Percentiles rank a stretch among this genome's conserved stretches.
These are phyloP conservation scores for Actinia tenebrosa DNA, from an alignment of 64 coral and sea anemone species.

Conservation along the genomic window DNA sequence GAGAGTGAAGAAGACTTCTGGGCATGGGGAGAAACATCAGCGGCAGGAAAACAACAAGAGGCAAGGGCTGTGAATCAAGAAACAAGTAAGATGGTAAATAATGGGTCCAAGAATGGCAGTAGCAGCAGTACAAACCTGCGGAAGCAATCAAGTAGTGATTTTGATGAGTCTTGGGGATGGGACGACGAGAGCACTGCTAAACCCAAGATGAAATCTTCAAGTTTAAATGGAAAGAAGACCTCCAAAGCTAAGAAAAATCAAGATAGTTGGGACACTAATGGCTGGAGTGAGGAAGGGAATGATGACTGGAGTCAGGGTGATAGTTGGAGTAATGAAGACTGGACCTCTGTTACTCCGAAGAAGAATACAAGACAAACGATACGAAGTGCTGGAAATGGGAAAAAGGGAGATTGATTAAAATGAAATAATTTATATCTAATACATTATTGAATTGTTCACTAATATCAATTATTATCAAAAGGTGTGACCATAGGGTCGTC, in stretches of 20 bases:
- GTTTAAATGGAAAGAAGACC: slow-evolving; percentile 25
- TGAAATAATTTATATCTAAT: neutral
- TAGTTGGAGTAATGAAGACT: slow-evolving; percentile 87
- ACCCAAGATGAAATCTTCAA: slow-evolving; percentile 1
- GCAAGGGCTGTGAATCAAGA: slow-evolving; percentile 14
- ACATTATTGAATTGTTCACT: too few relatives aligned
- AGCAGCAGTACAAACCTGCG: neutral
- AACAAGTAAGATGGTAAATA: neutral
- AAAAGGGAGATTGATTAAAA: slow-evolving; percentile 59
- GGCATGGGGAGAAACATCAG: slow-evolving; percentile 51
- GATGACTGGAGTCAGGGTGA: slow-evolving; percentile 70
- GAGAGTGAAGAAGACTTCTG: slow-evolving; percentile 48
- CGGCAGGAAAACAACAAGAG: neutral
- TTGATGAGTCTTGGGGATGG: slow-evolving; percentile 71
- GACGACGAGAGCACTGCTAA: slow-evolving; percentile 27
- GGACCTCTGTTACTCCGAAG: slow-evolving; percentile 41
- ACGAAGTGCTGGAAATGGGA: slow-evolving; percentile 40
- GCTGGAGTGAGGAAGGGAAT: slow-evolving; percentile 51
- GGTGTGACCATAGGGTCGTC: too few relatives aligned
- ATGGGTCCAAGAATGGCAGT: neutral
- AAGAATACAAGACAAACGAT: slow-evolving; percentile 23
- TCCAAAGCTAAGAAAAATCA: slow-evolving; percentile 4
- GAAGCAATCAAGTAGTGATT: slow-evolving; percentile 28
- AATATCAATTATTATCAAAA: too few relatives aligned
- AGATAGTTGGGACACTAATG: slow-evolving; percentile 23